A percentile compares a stretch with the other conserved stretches of the same genome.
Evolutionary conservation across 2,888 invertebrate genomes (phyloP).

Genomic region (Conistra vaccinii): DNA sequence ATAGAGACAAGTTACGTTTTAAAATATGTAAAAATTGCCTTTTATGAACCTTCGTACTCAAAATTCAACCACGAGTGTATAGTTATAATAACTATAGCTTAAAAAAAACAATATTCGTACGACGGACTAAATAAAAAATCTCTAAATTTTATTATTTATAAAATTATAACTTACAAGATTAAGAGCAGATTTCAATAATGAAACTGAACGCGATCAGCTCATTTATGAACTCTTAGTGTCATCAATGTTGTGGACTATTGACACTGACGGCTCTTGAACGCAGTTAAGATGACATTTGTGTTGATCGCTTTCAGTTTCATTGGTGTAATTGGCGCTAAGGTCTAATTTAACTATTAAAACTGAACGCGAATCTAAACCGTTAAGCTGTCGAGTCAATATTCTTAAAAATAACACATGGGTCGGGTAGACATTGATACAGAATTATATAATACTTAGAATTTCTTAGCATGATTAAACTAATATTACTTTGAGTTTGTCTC

Average conservation of each 20-base stretch:
- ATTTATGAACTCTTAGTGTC: too few species aligned
- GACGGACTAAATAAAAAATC: too few species aligned
- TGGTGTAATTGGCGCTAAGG: neutral
- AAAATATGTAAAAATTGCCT: neutral
- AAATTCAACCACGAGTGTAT: neutral
- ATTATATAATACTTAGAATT: neutral
- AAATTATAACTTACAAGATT: constrained; percentile 13
- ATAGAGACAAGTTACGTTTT: neutral
- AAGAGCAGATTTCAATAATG: neutral
- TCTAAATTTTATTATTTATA: neutral
- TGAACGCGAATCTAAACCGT: neutral
- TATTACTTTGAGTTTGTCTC: neutral
- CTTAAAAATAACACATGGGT: neutral
- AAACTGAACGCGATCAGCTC: too few species aligned
- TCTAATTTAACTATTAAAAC: neutral
- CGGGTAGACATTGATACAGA: neutral
- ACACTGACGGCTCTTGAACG: neutral
- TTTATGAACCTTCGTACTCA: neutral
- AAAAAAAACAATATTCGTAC: neutral
- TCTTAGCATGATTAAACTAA: neutral
- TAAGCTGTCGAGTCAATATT: neutral
- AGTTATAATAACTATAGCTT: neutral
- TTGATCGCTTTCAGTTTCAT: neutral
- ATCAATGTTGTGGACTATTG: neutral
- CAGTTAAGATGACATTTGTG: neutral